Base-by-base conservation (phyloP, 2,113 vertebrate species). In the Asarcornis scutulata region DNA sequence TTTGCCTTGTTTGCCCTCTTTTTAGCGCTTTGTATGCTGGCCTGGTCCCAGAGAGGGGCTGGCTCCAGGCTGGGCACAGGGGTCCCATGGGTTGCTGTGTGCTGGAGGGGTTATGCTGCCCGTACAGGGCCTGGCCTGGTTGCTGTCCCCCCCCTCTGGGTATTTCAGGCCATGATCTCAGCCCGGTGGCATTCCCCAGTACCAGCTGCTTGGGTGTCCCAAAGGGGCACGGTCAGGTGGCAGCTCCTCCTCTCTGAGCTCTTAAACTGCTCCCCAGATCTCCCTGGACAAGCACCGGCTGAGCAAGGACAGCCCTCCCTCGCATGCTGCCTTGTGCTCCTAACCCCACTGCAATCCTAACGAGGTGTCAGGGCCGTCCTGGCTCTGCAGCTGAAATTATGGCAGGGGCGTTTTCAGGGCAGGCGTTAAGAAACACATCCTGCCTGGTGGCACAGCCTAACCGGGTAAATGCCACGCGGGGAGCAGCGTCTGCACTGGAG, bases 1-100 rank as follows among this genome's bases (percentile, higher is more conserved):
- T 79, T 48, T 22, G 29, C 25, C 13, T 32, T 13, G n/a, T 17
- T 53, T 9, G 2, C 11, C 44, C 66, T 8, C 44, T 11, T 36
- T n/a, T 46, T 3, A 8, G 46, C 1, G 6, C 22, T 6, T 13
- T 4, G 0, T 15, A 77, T 36, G 63, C 53, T n/a, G 32, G 15
- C 21, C 1, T 0, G 2, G 72, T 66, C 27, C 58, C 42, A 34
- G 36, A 26, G 12, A 0, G 29, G 15, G 93, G 4, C 42, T 42
- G 40, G 9, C 22, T 25, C 31, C 0, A 0, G 44, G 55, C 44
- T 38, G 78, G 42, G 21, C 25, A 1, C 0, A 0, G 36, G 64
- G 23, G 10, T 15, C 4, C 32, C 1, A 0, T 2, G 36, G 66
- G 83, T 55, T 56, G 46, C 22, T 22, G 60, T 32, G 21, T 14